Conservation (phyloP, 2,888 invertebrate genomes). For the Chironomus tentans region DNA sequence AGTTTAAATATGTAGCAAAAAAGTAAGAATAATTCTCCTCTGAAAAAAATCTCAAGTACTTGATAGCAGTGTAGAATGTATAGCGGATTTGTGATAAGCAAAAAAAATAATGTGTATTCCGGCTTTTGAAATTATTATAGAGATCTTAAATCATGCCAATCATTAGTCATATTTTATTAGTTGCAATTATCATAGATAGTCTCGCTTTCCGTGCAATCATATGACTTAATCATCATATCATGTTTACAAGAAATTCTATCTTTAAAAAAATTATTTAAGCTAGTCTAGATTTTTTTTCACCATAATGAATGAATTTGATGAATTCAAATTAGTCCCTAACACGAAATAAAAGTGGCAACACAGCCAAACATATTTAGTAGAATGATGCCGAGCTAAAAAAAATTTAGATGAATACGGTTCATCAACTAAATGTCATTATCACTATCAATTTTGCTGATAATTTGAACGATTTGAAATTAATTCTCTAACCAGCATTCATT, state of each 20-base stretch:
- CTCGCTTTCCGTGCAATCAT: too few relatives aligned
- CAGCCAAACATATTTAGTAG: neutral
- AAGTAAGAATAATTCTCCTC: too few relatives aligned
- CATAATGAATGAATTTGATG: too few relatives aligned
- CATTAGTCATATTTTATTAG: neutral
- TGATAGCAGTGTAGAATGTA: neutral
- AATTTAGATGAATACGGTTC: constrained; percentile 12
- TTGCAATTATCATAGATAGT: neutral
- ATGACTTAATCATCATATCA: neutral
- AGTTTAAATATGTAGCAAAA: too few relatives aligned
- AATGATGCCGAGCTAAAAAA: constrained; percentile 16
- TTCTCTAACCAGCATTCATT: neutral
- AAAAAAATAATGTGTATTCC: neutral
- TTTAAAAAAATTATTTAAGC: neutral
- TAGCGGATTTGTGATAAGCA: neutral
- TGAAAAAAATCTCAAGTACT: too few relatives aligned
- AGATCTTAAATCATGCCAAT: neutral
- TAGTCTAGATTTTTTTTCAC: too few relatives aligned
- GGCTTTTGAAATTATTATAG: neutral
- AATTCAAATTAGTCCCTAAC: too few relatives aligned
- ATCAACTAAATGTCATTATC: constrained; percentile 22
- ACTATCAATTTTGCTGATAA: constrained; percentile 23
- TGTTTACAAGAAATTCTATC: neutral
- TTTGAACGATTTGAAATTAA: constrained; percentile 10
- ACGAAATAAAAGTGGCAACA: constrained; percentile 3